Evolutionary conservation across 35 echinoderm and acorn worm species (phyloP).

Genomic region (Heliocidaris erythrogramma): DNA sequence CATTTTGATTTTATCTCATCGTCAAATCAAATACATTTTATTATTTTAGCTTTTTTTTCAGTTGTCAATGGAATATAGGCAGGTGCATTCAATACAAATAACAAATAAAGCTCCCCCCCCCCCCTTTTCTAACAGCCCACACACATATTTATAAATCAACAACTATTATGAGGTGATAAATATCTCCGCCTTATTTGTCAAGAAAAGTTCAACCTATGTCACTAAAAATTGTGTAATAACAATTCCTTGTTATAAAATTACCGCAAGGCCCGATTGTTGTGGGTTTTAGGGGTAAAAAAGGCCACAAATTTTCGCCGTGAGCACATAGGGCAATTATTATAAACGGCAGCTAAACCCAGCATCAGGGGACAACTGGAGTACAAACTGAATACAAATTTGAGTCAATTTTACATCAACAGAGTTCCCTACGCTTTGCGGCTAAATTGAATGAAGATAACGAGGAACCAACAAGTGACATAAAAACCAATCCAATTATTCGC

Average conservation of each 20-base stretch:
- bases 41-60: neutral
- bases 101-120: neutral
- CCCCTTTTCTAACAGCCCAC: neutral
- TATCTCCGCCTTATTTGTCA: constrained; percentile 16
- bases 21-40: too few species aligned
- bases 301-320: neutral
- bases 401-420: neutral
- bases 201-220: neutral
- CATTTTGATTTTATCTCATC: too few species aligned
- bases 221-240: neutral
- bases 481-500: constrained; percentile 15
- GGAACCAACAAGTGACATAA: constrained; percentile 12
- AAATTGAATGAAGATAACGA: neutral
- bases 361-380: neutral
- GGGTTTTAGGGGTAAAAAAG: neutral
- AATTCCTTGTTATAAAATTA: neutral
- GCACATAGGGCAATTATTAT: neutral
- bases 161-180: neutral
- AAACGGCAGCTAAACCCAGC: neutral
- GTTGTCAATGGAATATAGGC: neutral
- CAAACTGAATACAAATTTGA: neutral
- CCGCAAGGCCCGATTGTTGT: neutral
- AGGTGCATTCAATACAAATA: neutral
- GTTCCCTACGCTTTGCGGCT: neutral
- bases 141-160: neutral